Conservation (phyloP, 2,113 vertebrate species). For the Muscicapa adusta region DNA sequence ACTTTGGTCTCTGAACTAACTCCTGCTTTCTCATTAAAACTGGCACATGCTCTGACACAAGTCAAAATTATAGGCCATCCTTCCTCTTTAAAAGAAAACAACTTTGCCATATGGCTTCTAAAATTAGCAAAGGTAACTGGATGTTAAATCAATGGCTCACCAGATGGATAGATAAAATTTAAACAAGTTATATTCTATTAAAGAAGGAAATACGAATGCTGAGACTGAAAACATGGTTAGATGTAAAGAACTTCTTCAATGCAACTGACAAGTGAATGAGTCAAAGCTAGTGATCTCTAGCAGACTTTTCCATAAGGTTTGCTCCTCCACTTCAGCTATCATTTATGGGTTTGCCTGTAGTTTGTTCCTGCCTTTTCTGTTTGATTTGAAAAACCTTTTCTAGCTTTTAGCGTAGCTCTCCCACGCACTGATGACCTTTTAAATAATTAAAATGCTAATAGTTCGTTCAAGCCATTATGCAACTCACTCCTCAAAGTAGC, state of each 20-base stretch:
- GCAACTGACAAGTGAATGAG: neutral
- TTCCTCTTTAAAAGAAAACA: neutral
- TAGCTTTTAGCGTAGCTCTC: neutral
- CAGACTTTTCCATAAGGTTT: neutral
- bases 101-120: neutral
- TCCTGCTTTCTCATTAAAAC: neutral
- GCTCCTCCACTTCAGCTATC: neutral
- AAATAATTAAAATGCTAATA: slow-evolving; percentile 36
- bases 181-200: neutral
- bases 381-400: neutral
- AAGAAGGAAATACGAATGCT: neutral
- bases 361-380: neutral
- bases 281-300: neutral
- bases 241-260: neutral
- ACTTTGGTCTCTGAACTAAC: neutral
- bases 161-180: neutral
- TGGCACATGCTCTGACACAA: neutral
- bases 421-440: slow-evolving; percentile 26
- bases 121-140: neutral
- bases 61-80: neutral
- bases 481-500: slow-evolving; percentile 1
- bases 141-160: neutral
- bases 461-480: slow-evolving; percentile 7
- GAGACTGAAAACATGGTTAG: neutral
- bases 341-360: neutral